Conservation (phyloP, 2,797 vertebrate species). For the Rousettus madagascariensis region DNA sequence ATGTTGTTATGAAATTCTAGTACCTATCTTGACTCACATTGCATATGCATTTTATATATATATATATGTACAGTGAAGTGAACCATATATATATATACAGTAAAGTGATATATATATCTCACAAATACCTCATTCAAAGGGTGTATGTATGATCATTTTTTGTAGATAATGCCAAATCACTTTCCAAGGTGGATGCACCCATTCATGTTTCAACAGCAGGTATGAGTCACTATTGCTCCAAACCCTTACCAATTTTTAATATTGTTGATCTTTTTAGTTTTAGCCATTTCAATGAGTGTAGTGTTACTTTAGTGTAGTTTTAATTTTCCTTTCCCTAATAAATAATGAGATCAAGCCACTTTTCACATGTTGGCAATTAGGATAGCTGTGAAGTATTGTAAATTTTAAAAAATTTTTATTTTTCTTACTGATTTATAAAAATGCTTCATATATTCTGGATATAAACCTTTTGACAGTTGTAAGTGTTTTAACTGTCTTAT, state of each 20-base stretch:
- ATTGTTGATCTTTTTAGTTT: not conserved
- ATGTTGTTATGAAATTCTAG: not conserved
- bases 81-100: too few species aligned
- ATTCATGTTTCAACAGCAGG: not conserved
- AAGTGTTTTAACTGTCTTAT: not conserved
- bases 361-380: not conserved
- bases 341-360: not conserved
- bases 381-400: not conserved
- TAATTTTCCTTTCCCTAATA: conserved; percentile 1
- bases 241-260: not conserved
- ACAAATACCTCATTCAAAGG: not conserved
- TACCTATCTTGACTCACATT: not conserved
- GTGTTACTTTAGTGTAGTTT: not conserved
- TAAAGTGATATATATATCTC: too few species aligned
- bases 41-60: not conserved
- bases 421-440: not conserved
- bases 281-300: not conserved
- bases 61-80: too few species aligned
- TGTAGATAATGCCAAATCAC: not conserved
- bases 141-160: not conserved
- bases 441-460: not conserved
- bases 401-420: not conserved
- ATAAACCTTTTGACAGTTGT: not conserved
- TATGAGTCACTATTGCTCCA: not conserved
- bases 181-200: not conserved